These are phyloP conservation scores for Arctocebus calabarensis DNA, from an alignment of 2,797 vertebrate species.

Conservation along the genomic window DNA sequence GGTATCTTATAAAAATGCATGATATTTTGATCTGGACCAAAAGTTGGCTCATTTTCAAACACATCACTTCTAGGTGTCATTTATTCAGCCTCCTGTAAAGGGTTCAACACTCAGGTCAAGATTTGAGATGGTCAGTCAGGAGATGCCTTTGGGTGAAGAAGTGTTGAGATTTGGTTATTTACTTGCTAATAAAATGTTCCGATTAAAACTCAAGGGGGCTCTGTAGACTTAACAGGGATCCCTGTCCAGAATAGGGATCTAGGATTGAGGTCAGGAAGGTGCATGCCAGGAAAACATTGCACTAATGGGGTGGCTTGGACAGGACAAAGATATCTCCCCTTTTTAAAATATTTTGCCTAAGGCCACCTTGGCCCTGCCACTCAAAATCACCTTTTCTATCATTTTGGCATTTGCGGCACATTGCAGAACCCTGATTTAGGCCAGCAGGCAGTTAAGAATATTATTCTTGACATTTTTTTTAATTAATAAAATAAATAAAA, in stretches of 20 bases:
- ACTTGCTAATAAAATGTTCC: neutral
- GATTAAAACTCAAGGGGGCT: neutral
- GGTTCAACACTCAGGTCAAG: neutral
- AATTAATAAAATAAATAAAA: constrained; percentile 54
- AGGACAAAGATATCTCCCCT: neutral
- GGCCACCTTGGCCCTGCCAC: neutral
- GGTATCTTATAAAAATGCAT: neutral
- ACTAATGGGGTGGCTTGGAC: neutral
- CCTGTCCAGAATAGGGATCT: neutral
- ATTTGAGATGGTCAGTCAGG: neutral
- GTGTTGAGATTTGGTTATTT: neutral
- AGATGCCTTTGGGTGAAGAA: neutral
- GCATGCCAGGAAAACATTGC: neutral
- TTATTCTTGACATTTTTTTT: constrained; percentile 49
- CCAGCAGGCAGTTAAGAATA: neutral
- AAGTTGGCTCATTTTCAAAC: neutral
- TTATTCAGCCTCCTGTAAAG: neutral
- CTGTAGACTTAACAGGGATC: neutral
- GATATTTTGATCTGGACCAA: neutral
- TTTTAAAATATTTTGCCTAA: neutral
- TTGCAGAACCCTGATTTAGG: neutral
- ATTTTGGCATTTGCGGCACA: neutral
- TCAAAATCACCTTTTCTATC: constrained; percentile 36
- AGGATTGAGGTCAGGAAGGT: neutral
- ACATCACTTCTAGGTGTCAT: neutral